Evolutionary conservation across 1,140 invertebrate species (phyloP), one percentile per base, ranked within the genome.

Genomic region (Lepidotrigona ventralis): DNA sequence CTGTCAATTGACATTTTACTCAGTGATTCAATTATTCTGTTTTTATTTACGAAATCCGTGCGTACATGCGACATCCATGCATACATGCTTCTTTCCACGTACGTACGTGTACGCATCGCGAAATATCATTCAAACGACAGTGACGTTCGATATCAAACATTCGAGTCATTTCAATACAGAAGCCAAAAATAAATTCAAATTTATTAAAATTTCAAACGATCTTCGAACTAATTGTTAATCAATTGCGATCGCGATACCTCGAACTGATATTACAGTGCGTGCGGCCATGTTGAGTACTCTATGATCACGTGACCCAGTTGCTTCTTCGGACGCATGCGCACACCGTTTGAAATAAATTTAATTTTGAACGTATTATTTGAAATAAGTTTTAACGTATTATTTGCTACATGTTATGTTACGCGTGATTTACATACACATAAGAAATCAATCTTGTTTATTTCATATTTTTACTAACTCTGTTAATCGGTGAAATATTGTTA

Each of bases 231-330:
- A 17, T 54, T 54, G 29, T 78, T 56, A 70, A 39, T 81, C 54
- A 54, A 46, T n/a, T 68, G 17, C 54, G 54, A 23, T 76, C 73
- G 66, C 80, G 79, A n/a, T 85, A 82, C 53, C 33, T 54, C 64
- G 39, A 64, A 85, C 70, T 46, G 51, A 6, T 19, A 33, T 78
- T 60, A 85, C 69, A 58, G 15, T 33, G 23, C 53, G 68, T 63
- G 51, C 81, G 58, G 81, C 81, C 84, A 85, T 85, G 74, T 83
- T 85, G 56, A 12, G 46, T 51, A 68, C 51, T 58, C 9, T 1
- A 53, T n/a, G 29, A n/a, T 85, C 84, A 85, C 81, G 70, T 85
- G 84, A 53, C 58, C 19, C 11, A 19, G 2, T 19, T 21, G 29
- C 4, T 21, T 54, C 11, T n/a, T 14, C 12, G 19, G 58, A 56